phyloP scores from a whole-genome alignment of 2,113 vertebrate species.

The Cisticola juncidis region DNA sequence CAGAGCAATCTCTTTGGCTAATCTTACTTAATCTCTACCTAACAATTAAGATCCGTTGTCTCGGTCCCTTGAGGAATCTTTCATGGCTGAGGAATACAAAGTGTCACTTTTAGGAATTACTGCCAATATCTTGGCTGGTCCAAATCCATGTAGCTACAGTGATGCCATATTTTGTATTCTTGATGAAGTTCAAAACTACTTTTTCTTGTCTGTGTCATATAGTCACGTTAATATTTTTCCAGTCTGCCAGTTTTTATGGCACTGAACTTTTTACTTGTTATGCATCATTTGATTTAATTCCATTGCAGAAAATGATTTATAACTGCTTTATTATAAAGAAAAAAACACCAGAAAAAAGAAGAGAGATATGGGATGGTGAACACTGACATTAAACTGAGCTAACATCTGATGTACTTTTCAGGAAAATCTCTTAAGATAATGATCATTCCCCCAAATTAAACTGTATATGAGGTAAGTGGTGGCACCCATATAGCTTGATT shows the following conservation, averaged over 20 bases:
- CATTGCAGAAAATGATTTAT: neutral
- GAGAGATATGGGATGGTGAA: neutral
- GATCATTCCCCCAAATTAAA: neutral
- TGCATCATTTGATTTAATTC: constrained; percentile 50
- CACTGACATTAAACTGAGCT: neutral
- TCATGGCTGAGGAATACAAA: neutral
- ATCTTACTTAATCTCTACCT: neutral
- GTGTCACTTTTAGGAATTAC: neutral
- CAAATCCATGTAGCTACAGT: neutral
- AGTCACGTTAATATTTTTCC: constrained; percentile 44
- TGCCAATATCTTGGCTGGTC: neutral
- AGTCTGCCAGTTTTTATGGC: constrained; percentile 45
- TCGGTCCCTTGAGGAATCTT: neutral
- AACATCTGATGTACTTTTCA: neutral
- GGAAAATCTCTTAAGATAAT: neutral
- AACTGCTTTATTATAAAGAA: neutral
- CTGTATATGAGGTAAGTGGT: neutral
- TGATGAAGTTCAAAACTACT: neutral
- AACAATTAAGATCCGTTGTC: neutral
- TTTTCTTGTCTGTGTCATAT: constrained; percentile 20
- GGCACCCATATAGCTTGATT: neutral
- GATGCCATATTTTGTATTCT: neutral
- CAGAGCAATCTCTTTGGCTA: neutral
- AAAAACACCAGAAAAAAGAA: neutral
- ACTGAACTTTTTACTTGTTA: constrained; percentile 29